Percentiles rank a stretch among this genome's conserved stretches.
Conservation (phyloP, 2,113 vertebrate genomes). For the Orthochromis malagaraziensis region DNA sequence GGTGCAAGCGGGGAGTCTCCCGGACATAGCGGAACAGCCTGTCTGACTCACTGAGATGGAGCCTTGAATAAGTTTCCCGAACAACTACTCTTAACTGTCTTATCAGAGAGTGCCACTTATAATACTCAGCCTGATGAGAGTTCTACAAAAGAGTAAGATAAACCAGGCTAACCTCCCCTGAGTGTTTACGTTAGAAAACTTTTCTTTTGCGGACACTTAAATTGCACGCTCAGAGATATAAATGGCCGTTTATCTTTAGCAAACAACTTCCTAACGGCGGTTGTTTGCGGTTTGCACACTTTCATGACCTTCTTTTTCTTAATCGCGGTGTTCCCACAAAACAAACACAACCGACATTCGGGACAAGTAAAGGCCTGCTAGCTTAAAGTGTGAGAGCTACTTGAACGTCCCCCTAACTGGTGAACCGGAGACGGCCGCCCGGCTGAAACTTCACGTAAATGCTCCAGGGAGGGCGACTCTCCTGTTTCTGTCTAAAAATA, state of each 20-base stretch:
- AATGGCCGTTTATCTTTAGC: background rate
- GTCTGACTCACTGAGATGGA: background rate
- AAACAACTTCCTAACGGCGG: background rate
- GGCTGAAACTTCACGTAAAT: background rate
- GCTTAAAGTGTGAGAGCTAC: background rate
- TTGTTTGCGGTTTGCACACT: accelerated
- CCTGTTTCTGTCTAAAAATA: conserved; percentile 12
- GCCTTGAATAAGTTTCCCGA: background rate
- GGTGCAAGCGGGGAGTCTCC: conserved; percentile 53
- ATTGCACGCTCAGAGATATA: background rate
- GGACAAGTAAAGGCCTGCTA: background rate
- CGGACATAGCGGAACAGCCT: conserved; percentile 58
- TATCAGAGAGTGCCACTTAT: background rate
- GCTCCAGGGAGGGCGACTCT: background rate
- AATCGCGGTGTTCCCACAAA: conserved; percentile 8
- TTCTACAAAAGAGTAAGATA: background rate
- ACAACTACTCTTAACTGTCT: background rate
- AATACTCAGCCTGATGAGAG: too few species aligned
- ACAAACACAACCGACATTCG: background rate
- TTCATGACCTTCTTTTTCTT: background rate
- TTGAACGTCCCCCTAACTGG: background rate
- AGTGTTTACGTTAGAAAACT: conserved; percentile 8
- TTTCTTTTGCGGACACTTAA: background rate
- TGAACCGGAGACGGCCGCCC: background rate
- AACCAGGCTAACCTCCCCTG: background rate